Evolutionary conservation across 1,140 invertebrate genomes (phyloP).

Genomic region (Zaprionus capensis): DNA sequence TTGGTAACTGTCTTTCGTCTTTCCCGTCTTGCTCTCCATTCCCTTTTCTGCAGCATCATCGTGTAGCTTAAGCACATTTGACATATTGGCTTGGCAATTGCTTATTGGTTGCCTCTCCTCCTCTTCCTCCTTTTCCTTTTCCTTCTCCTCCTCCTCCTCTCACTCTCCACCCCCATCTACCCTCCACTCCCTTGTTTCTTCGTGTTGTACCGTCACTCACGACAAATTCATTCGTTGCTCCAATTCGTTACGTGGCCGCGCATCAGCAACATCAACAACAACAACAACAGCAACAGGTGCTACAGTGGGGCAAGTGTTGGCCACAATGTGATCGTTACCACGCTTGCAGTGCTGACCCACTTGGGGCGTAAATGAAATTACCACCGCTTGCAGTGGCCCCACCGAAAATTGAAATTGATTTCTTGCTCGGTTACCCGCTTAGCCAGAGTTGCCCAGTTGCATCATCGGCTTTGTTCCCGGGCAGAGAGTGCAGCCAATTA

Average conservation of each 20-base stretch:
- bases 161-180: not conserved
- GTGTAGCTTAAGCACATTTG: conserved; percentile 46
- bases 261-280: conserved; percentile 9
- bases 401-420: conserved; percentile 69
- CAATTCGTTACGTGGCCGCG: conserved; percentile 63
- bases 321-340: conserved; percentile 75
- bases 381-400: conserved; percentile 53
- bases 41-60: conserved; percentile 58
- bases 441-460: conserved; percentile 41
- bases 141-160: not conserved
- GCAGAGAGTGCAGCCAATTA: conserved; percentile 50
- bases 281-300: conserved; percentile 11
- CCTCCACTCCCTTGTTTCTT: conserved; percentile 45
- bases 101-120: conserved; percentile 41
- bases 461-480: conserved; percentile 49
- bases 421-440: conserved; percentile 26
- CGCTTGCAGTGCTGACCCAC: conserved; percentile 65
- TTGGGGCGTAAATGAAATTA: conserved; percentile 73
- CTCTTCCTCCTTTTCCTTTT: not conserved
- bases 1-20: no score
- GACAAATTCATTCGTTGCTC: conserved; percentile 38
- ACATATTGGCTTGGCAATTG: conserved; percentile 58
- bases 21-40: not conserved
- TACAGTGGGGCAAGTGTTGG: conserved; percentile 57
- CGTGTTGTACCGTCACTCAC: conserved; percentile 17